phyloP scores from a whole-genome alignment of 2,888 invertebrate species.

The Tipula unca region DNA sequence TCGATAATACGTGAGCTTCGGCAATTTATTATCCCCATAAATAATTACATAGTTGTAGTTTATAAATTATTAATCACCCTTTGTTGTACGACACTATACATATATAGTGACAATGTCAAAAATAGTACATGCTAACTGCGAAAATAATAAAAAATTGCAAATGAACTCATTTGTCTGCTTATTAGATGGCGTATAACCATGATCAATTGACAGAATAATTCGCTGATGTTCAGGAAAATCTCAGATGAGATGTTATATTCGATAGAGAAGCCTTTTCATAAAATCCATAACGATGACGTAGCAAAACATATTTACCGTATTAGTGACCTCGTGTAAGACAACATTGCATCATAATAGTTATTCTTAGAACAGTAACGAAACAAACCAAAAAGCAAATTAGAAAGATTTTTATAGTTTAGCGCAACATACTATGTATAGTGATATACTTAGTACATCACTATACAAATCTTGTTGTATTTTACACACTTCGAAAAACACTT shows the following conservation, averaged over 20 bases:
- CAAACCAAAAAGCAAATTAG: not conserved
- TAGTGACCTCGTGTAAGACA: not conserved
- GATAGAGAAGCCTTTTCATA: too few species aligned
- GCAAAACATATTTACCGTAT: not conserved
- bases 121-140: not conserved
- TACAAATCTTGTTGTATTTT: not conserved
- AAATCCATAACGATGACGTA: not conserved
- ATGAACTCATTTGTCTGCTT: not conserved
- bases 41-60: not conserved
- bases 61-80: not conserved
- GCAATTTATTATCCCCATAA: not conserved
- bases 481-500: not conserved
- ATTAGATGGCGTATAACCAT: not conserved
- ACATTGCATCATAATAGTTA: not conserved
- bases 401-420: not conserved
- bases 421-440: not conserved
- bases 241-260: too few species aligned
- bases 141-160: not conserved
- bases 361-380: not conserved
- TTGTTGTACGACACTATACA: not conserved
- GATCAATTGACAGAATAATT: not conserved
- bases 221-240: not conserved
- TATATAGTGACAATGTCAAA: not conserved
- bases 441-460: not conserved
- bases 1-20: not conserved